These are phyloP conservation scores for Olivierus martensii DNA, from an alignment of 1,140 invertebrate genomes.

Conservation along the genomic window DNA sequence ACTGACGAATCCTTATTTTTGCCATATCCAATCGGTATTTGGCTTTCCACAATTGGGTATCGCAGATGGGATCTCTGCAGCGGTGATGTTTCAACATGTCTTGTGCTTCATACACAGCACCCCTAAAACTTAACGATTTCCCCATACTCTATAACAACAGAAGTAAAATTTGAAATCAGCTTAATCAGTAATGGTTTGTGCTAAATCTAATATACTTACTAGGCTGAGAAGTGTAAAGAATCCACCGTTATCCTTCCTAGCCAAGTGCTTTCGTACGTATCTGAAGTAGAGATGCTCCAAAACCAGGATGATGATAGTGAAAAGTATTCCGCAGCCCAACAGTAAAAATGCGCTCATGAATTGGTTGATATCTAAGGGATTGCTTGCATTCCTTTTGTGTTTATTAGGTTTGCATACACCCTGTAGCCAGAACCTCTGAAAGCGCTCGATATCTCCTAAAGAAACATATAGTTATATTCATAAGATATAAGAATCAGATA, in stretches of 20 bases:
- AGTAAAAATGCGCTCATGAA: constrained; percentile 94
- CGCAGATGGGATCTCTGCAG: constrained; percentile 65
- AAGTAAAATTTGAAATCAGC: background rate
- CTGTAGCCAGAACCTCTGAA: constrained; percentile 93
- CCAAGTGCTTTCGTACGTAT: constrained; percentile 67
- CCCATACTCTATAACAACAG: constrained; percentile 45
- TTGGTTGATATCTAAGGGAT: constrained; percentile 88
- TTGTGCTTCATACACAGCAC: constrained; percentile 72
- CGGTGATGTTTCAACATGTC: constrained; percentile 44
- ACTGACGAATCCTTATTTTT: constrained; percentile 58
- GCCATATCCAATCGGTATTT: constrained; percentile 76
- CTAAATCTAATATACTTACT: constrained; percentile 34
- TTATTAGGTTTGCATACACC: constrained; percentile 88
- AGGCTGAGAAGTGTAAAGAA: constrained; percentile 84
- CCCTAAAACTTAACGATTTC: constrained; percentile 70
- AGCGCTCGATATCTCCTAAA: constrained; percentile 74
- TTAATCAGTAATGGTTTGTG: background rate
- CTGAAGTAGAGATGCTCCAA: constrained; percentile 89
- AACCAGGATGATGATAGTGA: constrained; percentile 67
- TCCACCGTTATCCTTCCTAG: constrained; percentile 69
- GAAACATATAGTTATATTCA: background rate
- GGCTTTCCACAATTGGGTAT: constrained; percentile 60
- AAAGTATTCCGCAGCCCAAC: constrained; percentile 79
- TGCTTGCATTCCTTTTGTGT: constrained; percentile 53
- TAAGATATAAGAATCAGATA: background rate